Percentiles rank a stretch among this genome's conserved stretches.
Evolutionary conservation across 2,888 invertebrate species (phyloP).

Genomic region (Limenitis camilla): DNA sequence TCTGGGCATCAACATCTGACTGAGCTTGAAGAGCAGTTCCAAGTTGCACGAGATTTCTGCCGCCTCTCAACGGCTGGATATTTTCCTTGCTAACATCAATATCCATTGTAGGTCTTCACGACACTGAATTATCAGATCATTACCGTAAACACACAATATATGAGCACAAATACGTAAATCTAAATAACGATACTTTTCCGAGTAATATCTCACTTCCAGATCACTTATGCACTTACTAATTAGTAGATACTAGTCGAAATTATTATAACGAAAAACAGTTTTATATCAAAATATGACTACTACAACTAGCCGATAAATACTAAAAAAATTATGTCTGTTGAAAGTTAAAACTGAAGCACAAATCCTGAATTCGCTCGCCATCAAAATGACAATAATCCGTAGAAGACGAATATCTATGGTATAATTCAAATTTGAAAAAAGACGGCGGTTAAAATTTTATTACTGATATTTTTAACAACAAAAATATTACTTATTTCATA

Average conservation of each 20-base stretch:
- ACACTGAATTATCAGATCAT: constrained; percentile 57
- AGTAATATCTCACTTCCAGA: constrained; percentile 13
- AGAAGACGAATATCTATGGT: constrained; percentile 51
- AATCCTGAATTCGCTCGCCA: constrained; percentile 46
- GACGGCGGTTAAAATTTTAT: constrained; percentile 34
- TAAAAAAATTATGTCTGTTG: constrained; percentile 58
- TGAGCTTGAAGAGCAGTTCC: constrained; percentile 87
- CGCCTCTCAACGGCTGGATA: constrained; percentile 92
- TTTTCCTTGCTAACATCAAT: constrained; percentile 92
- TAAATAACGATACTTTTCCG: constrained; percentile 34
- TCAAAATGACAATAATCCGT: constrained; percentile 58
- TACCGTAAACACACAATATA: constrained; percentile 58
- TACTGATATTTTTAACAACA: too few species aligned
- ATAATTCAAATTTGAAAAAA: constrained; percentile 49
- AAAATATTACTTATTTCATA: too few species aligned
- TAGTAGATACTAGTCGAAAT: constrained; percentile 11
- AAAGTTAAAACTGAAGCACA: constrained; percentile 66
- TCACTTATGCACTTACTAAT: constrained; percentile 16
- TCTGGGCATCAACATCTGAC: constrained; percentile 79
- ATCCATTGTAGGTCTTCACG: constrained; percentile 76
- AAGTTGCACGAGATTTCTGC: constrained; percentile 85
- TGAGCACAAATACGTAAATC: constrained; percentile 51
- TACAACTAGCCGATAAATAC: constrained; percentile 31
- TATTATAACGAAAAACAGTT: background rate
- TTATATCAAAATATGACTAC: constrained; percentile 9